These are phyloP conservation scores for Ceratosolen fusciceps DNA, from an alignment of 1,140 invertebrate species.

Conservation along the genomic window DNA sequence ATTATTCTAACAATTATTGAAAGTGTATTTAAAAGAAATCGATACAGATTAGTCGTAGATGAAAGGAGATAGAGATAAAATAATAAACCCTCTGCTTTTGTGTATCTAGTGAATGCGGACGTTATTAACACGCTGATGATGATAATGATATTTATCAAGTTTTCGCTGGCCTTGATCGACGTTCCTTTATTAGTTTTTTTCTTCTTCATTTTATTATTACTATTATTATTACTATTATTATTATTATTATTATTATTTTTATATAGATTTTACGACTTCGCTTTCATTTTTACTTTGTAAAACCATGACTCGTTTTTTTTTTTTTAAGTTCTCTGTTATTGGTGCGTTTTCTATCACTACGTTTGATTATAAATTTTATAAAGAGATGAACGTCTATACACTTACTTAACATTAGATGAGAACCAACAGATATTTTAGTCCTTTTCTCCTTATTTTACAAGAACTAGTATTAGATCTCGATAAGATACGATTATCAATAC, in stretches of 20 bases:
- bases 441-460: background rate
- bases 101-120: constrained; percentile 46
- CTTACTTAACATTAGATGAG: background rate
- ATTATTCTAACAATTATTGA: constrained; percentile 52
- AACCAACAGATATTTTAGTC: constrained; percentile 25
- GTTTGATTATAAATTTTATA: constrained; percentile 25
- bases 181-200: constrained; percentile 47
- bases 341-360: constrained; percentile 35
- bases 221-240: constrained; percentile 31
- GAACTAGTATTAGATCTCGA: background rate
- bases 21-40: constrained; percentile 45
- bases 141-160: constrained; percentile 33
- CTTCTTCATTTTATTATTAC: constrained; percentile 35
- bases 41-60: constrained; percentile 24
- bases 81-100: constrained; percentile 39
- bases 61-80: constrained; percentile 26
- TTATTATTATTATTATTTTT: constrained; percentile 36
- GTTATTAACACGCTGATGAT: constrained; percentile 26
- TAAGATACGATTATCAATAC: background rate
- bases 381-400: constrained; percentile 27
- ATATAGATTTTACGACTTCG: constrained; percentile 44
- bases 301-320: constrained; percentile 39
- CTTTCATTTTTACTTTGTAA: constrained; percentile 35
- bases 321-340: constrained; percentile 44
- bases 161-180: constrained; percentile 44